Evolutionary conservation across 2,113 vertebrate genomes (phyloP).

Genomic region (Serilophus lunatus): DNA sequence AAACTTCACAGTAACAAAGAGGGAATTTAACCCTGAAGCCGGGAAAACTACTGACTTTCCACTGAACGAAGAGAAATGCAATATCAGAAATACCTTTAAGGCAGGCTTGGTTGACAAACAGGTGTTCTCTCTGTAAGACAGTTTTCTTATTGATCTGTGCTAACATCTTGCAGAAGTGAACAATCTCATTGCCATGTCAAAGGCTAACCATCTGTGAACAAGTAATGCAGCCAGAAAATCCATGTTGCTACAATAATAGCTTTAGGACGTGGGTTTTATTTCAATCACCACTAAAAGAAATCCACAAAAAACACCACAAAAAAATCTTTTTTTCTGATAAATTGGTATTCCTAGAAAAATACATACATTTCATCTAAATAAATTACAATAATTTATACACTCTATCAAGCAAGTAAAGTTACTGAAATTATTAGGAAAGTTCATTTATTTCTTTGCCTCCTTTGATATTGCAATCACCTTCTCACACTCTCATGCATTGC

Average conservation of each 20-base stretch:
- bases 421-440: neutral
- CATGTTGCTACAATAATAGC: constrained; percentile 37
- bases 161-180: constrained; percentile 60
- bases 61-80: constrained; percentile 21
- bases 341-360: neutral
- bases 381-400: neutral
- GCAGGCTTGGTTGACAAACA: constrained; percentile 51
- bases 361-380: neutral
- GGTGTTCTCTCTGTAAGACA: constrained; percentile 49
- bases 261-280: constrained; percentile 26
- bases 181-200: constrained; percentile 61
- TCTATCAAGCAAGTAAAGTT: neutral
- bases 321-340: neutral
- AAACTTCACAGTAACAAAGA: neutral
- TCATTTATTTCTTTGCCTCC: neutral
- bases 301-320: neutral
- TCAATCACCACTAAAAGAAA: constrained; percentile 10
- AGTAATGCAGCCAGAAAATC: constrained; percentile 59
- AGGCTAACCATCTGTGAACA: constrained; percentile 67
- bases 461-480: neutral
- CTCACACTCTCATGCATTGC: neutral
- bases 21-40: neutral
- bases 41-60: neutral
- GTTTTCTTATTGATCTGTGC: constrained; percentile 63
- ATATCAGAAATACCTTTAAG: constrained; percentile 44